phyloP scores from a whole-genome alignment of 35 echinoderm and acorn worm genomes.

The Apostichopus californicus region DNA sequence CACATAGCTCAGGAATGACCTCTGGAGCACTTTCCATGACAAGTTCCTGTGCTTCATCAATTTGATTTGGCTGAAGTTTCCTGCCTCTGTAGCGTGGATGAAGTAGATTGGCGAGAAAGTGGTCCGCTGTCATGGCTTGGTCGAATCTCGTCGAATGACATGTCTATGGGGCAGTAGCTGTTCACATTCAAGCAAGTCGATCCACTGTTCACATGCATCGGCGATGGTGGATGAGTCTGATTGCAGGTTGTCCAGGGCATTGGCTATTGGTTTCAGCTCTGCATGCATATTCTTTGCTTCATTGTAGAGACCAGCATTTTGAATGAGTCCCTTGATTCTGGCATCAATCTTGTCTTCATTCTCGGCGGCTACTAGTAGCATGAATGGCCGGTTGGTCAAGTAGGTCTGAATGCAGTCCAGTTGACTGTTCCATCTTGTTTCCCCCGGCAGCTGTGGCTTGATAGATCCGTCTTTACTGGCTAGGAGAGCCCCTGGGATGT shows the following conservation, averaged over 20 bases:
- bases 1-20: slow-evolving; percentile 39
- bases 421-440: too few species aligned
- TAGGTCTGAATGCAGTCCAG: too few species aligned
- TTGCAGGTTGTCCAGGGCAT: slow-evolving; percentile 38
- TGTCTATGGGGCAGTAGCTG: slow-evolving; percentile 27
- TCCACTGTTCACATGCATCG: slow-evolving; percentile 61
- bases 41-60: slow-evolving; percentile 61
- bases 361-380: too few species aligned
- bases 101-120: slow-evolving; percentile 68
- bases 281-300: slow-evolving; percentile 42
- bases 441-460: slow-evolving; percentile 48
- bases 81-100: too few species aligned
- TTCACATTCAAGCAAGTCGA: slow-evolving; percentile 30
- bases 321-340: too few species aligned
- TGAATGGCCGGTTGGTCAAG: too few species aligned
- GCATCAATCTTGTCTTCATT: too few species aligned
- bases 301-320: too few species aligned
- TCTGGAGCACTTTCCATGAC: slow-evolving; percentile 18
- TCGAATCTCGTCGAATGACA: neutral
- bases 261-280: slow-evolving; percentile 49
- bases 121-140: slow-evolving; percentile 57
- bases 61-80: slow-evolving; percentile 25
- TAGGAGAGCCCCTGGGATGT: neutral
- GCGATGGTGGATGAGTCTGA: slow-evolving; percentile 47
- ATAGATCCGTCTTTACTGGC: neutral